Evolutionary conservation across 2,113 vertebrate species (phyloP).

Genomic region (Trochalopteron elliotii): DNA sequence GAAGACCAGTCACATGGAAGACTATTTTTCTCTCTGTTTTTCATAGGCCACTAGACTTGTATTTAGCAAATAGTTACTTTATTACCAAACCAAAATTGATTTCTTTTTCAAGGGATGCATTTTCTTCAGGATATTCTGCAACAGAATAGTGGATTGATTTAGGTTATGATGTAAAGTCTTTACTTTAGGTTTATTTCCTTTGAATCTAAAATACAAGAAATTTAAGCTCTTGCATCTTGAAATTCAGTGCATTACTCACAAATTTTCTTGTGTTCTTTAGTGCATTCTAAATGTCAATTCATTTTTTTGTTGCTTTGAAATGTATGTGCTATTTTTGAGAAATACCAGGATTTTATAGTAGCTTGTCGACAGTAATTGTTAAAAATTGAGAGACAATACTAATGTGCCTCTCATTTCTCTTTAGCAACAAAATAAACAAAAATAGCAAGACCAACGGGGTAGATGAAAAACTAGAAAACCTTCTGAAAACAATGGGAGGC

Average conservation of each 20-base stretch:
- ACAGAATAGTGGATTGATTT: not conserved
- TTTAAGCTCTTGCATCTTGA: not conserved
- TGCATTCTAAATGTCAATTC: not conserved
- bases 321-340: not conserved
- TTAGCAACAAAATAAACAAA: conserved; percentile 22
- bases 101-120: not conserved
- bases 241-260: not conserved
- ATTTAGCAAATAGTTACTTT: not conserved
- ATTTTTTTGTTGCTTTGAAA: not conserved
- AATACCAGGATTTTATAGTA: not conserved
- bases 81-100: not conserved
- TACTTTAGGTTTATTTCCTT: not conserved
- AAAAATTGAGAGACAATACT: conserved; percentile 13
- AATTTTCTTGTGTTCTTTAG: not conserved
- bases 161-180: not conserved
- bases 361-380: not conserved
- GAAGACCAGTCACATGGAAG: not conserved
- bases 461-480: conserved; percentile 42
- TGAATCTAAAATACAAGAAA: not conserved
- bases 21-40: not conserved
- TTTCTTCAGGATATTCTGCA: not conserved
- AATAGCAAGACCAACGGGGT: conserved; percentile 8
- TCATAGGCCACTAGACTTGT: not conserved
- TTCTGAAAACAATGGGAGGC: not conserved
- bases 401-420: not conserved